Conservation (phyloP, 2,888 invertebrate genomes). For the Chorisops tibialis region DNA sequence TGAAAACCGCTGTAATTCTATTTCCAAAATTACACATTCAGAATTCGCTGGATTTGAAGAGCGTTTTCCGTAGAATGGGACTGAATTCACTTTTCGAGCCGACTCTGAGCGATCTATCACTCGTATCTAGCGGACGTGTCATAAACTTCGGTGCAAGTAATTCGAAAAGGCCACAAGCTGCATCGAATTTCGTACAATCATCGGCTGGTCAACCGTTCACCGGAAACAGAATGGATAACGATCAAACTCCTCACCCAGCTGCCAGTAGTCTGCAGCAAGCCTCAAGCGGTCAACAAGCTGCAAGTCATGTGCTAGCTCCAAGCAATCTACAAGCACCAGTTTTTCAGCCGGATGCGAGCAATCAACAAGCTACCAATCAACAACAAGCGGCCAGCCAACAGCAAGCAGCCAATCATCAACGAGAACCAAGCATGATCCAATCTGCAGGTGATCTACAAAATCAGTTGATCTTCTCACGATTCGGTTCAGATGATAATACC, state of each 20-base stretch:
- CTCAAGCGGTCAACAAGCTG: neutral
- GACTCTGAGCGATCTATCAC: slow-evolving; percentile 62
- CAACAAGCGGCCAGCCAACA: neutral
- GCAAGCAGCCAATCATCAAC: neutral
- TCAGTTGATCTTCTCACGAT: slow-evolving; percentile 33
- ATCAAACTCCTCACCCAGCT: neutral
- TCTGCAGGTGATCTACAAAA: neutral
- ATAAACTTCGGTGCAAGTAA: neutral
- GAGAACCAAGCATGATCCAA: too few species aligned
- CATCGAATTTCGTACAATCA: too few species aligned
- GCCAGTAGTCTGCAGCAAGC: neutral
- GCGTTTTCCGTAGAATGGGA: slow-evolving; percentile 58
- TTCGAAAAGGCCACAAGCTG: neutral
- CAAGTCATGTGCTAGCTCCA: neutral
- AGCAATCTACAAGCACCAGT: neutral
- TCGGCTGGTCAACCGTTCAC: too few species aligned
- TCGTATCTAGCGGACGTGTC: slow-evolving; percentile 48
- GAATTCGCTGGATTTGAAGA: slow-evolving; percentile 57
- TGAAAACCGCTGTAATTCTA: slow-evolving; percentile 55
- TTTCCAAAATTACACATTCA: slow-evolving; percentile 71
- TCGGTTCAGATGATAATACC: slow-evolving; percentile 21
- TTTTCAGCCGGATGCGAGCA: too few species aligned
- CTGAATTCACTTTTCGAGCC: slow-evolving; percentile 62
- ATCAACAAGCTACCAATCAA: too few species aligned
- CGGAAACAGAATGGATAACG: too few species aligned